Base-by-base conservation (phyloP, 2,888 invertebrate genomes). In the Dorcus hopei region DNA sequence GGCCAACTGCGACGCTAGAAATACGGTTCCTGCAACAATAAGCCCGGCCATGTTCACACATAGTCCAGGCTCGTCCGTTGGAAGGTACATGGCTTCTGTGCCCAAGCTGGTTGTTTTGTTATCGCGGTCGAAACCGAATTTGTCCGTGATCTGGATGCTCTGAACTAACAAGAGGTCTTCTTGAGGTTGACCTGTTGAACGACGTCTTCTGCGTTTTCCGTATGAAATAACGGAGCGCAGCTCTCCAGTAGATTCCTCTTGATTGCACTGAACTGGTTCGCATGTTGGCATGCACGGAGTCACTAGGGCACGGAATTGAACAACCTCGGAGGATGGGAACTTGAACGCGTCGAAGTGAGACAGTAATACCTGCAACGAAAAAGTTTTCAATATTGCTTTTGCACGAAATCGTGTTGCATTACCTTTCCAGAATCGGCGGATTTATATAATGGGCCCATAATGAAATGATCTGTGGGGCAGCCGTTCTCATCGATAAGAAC, bases 261-360 rank as follows among this genome's bases (percentile, higher is more conserved):
- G 86, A 71, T 93, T 91, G 77, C 95, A 95, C 74, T 92, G 91
- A 8, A 95, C 93, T 7, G 95, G 95, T 75, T 94, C 93, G 78
- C 95, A 96, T 45, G 88, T 85, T 23, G 95, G 95, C 89, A 96
- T 90, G 78, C 95, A 95, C 0, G 95, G 95, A 2, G 95, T 95
- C 41, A 96, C 95, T 72, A 95, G 79, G n/a, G 95, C 95, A 63
- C 95, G 87, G 87, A 96, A 96, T 77, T 95, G 95, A 1, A 96
- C 95, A 48, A 94, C 90, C 77, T 95, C 95, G 9, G 94, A 94
- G 51, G 94, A 94, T 45, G 95, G 95, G 83, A 96, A 96, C 79
- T 96, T 95, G 85, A 96, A 96, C 40, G 95, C 95, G 78, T 95
- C 95, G 80, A 96, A 95, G 80, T 93, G 90, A 53, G 95, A 94